Base-by-base conservation (phyloP, 1,140 invertebrate species). In the Drosophila nasuta region DNA sequence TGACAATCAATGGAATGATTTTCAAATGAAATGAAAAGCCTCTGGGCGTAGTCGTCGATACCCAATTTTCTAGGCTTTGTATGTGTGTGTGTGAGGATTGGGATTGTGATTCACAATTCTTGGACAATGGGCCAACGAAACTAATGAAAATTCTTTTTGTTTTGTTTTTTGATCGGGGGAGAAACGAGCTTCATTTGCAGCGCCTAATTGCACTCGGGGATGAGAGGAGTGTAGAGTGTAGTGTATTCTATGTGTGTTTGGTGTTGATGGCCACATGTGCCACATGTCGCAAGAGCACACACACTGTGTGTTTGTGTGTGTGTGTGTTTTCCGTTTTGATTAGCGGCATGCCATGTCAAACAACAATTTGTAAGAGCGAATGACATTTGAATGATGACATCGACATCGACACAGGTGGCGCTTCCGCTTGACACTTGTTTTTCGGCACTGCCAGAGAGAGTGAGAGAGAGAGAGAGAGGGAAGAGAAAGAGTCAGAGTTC, bases 341-440 rank as follows among this genome's bases (percentile, higher is more conserved):
- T 89, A 89, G 85, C 86, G 85, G 71, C 85, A 75, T 89, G 85
- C 71, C 85, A 82, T 89, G 85, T 89, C 85, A 89, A 89, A 89
- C 85, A 89, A 80, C 85, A 81, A 85, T 89, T 89, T 89, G 81
- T 77, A 75, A 71, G 30, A 69, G 60, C 68, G 64, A 73, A 79
- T 81, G 81, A 72, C 85, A 89, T 89, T 89, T 81, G 85, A 89
- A 89, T 89, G 85, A 89, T 89, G 85, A 89, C 86, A 80, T 68
- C 74, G 60, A 77, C 77, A 43, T 33, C 60, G 48, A 54, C 60
- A 56, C 85, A 89, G 85, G 81, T 89, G 85, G 75, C 81, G 72
- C 70, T 79, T 89, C 85, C 78, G 78, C 70, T 77, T 58, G 41
- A 80, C 75, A 77, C 78, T 80, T 80, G 75, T 73, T 77, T 25